Conservation (phyloP, 1,140 invertebrate genomes). For the Drosophila novamexicana region DNA sequence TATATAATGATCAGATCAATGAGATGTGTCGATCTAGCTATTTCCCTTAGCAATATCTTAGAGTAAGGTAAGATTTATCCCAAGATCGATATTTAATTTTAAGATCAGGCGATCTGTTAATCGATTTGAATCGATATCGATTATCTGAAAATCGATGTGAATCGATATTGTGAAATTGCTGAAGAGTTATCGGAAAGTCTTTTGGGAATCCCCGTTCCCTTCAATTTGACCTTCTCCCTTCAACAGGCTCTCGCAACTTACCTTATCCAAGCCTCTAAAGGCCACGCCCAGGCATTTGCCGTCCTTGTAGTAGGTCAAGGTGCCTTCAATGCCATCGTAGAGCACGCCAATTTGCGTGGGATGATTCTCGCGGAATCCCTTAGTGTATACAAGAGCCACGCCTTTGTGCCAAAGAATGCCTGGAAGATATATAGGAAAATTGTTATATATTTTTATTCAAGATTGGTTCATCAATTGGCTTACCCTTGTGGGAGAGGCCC, state of each 20-base stretch:
- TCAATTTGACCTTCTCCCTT: no score
- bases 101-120: no score
- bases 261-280: conserved; percentile 86
- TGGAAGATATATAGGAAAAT: background rate
- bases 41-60: no score
- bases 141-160: no score
- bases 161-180: no score
- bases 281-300: conserved; percentile 87
- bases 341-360: conserved; percentile 88
- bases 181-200: no score
- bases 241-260: conserved; percentile 56
- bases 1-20: no score
- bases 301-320: conserved; percentile 90
- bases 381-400: conserved; percentile 87
- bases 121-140: no score
- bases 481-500: conserved; percentile 90
- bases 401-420: conserved; percentile 89
- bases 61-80: no score
- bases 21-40: no score
- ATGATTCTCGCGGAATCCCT: conserved; percentile 89
- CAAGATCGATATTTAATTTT: no score
- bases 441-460: background rate
- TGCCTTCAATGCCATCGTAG: conserved; percentile 89
- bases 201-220: no score
- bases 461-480: background rate